Percentiles rank a stretch among this genome's conserved stretches.
Evolutionary conservation across 1,140 invertebrate genomes (phyloP).

Genomic region (Drosophila auraria): DNA sequence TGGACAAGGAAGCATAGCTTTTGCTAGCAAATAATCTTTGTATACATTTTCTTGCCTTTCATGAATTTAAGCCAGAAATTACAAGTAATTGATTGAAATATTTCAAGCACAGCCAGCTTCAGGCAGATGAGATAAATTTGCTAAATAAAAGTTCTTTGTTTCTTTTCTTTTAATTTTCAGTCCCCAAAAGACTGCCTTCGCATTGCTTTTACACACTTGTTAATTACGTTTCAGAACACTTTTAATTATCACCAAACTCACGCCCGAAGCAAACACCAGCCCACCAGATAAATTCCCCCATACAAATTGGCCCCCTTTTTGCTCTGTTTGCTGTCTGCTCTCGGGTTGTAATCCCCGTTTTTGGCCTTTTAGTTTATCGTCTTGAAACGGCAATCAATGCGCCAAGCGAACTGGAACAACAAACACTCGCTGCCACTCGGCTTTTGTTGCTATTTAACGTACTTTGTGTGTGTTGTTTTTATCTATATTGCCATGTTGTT

Average conservation of each 20-base stretch:
- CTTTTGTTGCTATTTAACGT: conserved; percentile 35
- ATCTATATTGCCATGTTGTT: conserved; percentile 70
- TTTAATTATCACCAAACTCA: conserved; percentile 63
- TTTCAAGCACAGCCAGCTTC: not conserved
- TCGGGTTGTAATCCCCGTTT: conserved; percentile 36
- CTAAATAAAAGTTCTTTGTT: too few species aligned
- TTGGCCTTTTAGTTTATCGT: conserved; percentile 47
- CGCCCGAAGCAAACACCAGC: conserved; percentile 13
- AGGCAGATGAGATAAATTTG: not conserved
- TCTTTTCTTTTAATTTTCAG: too few species aligned
- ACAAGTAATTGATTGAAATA: not conserved
- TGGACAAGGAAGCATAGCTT: not conserved
- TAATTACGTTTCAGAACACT: conserved; percentile 64
- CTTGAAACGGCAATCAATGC: conserved; percentile 67
- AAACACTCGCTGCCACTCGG: conserved; percentile 28
- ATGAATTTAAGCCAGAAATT: too few species aligned
- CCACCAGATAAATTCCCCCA: conserved; percentile 32
- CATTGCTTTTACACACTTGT: conserved; percentile 31
- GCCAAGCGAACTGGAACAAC: conserved; percentile 63
- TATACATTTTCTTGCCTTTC: not conserved
- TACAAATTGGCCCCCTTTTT: conserved; percentile 8
- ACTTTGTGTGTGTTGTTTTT: conserved; percentile 32
- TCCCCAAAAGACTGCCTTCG: too few species aligned
- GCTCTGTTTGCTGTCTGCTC: conserved; percentile 23
- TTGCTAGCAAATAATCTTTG: not conserved